These are phyloP conservation scores for Pimpla rufipes DNA, from an alignment of 2,888 invertebrate genomes.

Conservation along the genomic window DNA sequence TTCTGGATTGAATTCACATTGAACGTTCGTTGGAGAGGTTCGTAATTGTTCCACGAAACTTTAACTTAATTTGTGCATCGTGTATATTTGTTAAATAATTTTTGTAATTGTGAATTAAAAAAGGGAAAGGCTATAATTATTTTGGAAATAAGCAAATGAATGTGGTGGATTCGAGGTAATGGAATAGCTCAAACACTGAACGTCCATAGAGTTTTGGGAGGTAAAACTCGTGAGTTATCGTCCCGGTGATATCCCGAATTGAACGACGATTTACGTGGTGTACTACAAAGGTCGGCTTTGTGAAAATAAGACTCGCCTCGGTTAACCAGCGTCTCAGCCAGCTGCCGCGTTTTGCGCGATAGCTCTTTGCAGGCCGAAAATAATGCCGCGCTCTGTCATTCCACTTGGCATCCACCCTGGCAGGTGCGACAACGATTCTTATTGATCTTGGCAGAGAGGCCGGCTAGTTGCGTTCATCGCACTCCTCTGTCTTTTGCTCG, in stretches of 20 bases:
- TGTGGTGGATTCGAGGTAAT: too few relatives aligned
- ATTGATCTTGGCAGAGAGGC: slow-evolving; percentile 62
- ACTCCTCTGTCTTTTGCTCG: slow-evolving; percentile 4
- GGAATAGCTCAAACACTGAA: too few relatives aligned
- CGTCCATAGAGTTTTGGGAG: not conserved
- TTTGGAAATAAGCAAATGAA: too few relatives aligned
- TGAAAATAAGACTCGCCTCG: not conserved
- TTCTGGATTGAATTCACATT: too few relatives aligned
- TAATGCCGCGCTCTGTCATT: slow-evolving; percentile 54
- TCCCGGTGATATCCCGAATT: not conserved
- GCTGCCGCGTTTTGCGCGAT: slow-evolving; percentile 10
- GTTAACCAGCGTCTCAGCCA: not conserved
- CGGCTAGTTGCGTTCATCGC: not conserved
- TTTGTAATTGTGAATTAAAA: too few relatives aligned
- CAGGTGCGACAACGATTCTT: slow-evolving; percentile 53
- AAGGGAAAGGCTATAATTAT: too few relatives aligned
- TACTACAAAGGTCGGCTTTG: not conserved
- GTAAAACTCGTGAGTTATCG: not conserved
- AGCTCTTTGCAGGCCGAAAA: slow-evolving; percentile 37
- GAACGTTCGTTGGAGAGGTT: too few relatives aligned
- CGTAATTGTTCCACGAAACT: too few relatives aligned
- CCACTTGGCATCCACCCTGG: slow-evolving; percentile 52
- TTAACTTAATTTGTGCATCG: too few relatives aligned
- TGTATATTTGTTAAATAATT: too few relatives aligned
- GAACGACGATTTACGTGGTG: not conserved